Percentiles rank a stretch among this genome's conserved stretches.
Evolutionary conservation across 2,888 invertebrate species (phyloP).

Genomic region (Crocallis elinguaria): DNA sequence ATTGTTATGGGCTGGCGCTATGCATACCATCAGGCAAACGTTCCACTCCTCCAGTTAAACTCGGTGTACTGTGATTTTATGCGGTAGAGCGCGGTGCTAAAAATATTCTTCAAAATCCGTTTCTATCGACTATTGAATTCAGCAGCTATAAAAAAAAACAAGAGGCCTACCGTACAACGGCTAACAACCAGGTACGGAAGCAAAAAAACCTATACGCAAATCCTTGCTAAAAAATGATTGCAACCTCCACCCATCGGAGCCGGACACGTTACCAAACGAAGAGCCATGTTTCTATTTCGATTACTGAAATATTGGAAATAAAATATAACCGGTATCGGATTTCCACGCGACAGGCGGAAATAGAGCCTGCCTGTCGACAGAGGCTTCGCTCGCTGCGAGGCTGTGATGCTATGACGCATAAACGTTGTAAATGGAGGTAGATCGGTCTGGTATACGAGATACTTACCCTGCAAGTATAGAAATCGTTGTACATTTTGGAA

Average conservation of each 20-base stretch:
- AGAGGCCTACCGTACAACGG: background rate
- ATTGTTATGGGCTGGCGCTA: too few species aligned
- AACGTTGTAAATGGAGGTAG: too few species aligned
- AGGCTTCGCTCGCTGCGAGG: slow-evolving; percentile 2
- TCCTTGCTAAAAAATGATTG: slow-evolving; percentile 34
- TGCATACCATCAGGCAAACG: too few species aligned
- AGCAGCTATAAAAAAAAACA: background rate
- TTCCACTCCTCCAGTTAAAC: too few species aligned
- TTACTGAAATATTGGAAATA: slow-evolving; percentile 70
- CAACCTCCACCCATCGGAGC: slow-evolving; percentile 26
- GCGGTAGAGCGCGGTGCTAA: too few species aligned
- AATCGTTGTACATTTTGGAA: too few species aligned
- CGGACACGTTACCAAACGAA: slow-evolving; percentile 52
- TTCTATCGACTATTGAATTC: background rate
- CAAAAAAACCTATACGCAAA: slow-evolving; percentile 31
- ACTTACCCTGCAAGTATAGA: too few species aligned
- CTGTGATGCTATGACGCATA: slow-evolving; percentile 23
- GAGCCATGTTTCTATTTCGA: slow-evolving; percentile 68
- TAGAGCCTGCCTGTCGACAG: slow-evolving; percentile 68
- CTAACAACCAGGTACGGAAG: background rate
- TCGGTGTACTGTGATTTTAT: too few species aligned
- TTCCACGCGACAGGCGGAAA: slow-evolving; percentile 79
- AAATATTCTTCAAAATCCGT: too few species aligned
- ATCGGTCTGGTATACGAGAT: background rate
- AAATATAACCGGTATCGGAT: slow-evolving; percentile 77